Evolutionary conservation across 2,113 vertebrate genomes (phyloP).

Genomic region (Ondatra zibethicus): DNA sequence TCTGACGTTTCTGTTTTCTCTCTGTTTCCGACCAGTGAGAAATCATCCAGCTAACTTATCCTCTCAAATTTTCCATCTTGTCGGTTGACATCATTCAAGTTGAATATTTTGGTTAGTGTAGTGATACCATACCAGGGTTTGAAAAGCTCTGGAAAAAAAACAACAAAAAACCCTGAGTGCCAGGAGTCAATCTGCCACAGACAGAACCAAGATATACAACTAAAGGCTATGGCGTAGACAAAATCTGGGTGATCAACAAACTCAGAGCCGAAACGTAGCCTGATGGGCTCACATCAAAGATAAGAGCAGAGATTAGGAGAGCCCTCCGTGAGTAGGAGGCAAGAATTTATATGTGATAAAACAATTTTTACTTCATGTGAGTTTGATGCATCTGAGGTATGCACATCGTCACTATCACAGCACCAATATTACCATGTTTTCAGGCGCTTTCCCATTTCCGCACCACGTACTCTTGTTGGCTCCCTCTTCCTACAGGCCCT

Average conservation of each 20-base stretch:
- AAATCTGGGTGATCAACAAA: not conserved
- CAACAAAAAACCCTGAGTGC: not conserved
- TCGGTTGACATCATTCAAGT: not conserved
- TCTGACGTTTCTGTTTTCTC: not conserved
- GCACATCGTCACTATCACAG: not conserved
- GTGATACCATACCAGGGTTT: not conserved
- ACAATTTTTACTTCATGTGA: slow-evolving; percentile 5
- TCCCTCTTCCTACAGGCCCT: not conserved
- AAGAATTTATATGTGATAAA: not conserved
- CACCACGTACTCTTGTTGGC: not conserved
- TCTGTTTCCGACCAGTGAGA: not conserved
- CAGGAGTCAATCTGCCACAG: not conserved
- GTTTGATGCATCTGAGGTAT: not conserved
- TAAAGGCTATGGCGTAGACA: not conserved
- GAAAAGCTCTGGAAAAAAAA: slow-evolving; percentile 7
- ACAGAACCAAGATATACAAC: not conserved
- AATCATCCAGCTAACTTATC: slow-evolving; percentile 25
- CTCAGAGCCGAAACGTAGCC: not conserved
- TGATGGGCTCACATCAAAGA: not conserved
- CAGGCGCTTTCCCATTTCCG: not conserved
- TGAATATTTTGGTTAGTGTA: not conserved
- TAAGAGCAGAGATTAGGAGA: not conserved
- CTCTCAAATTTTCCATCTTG: not conserved
- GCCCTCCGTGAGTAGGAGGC: not conserved
- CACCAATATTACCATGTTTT: not conserved